Evolutionary conservation across 35 echinoderm and acorn worm genomes (phyloP), one percentile per base, ranked within the genome.

Genomic region (Acanthaster planci): DNA sequence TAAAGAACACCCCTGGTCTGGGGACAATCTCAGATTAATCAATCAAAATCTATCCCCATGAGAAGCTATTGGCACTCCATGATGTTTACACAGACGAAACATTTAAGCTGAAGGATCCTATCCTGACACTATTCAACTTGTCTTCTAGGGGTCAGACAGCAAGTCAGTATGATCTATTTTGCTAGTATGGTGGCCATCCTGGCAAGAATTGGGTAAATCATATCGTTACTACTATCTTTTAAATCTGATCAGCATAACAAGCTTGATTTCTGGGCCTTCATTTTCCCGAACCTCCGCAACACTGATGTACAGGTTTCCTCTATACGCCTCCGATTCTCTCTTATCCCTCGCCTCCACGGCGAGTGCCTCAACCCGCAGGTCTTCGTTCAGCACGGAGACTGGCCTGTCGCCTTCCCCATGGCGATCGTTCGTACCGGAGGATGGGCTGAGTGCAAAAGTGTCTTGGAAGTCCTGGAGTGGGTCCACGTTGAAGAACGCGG

Each of bases 401-500:
- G 64, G 64, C 26, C 64, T 19, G 10, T 29, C 26, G 26, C 30
- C 34, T 72, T 72, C 26, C 26, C 12, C 15, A 26, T 14, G 12
- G 19, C 23, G 64, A 29, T 14, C 64, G 23, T 31, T 72, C 64
- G 2, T 10, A 26, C 14, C 26, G 30, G n/a, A 14, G 14, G 64
- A 26, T 72, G 34, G 30, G 64, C 14, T 72, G 64, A 14, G 22
- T 72, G 64, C 64, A 26, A 72, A 72, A 8, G 96, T 94, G 31
- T 99, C 96, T 38, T 99, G 88, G 76, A 88, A 99, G 51, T 99
- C 96, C 52, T 94, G 92, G 17, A 99, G 82, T 6, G 92, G 88
- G 76, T 99, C 96, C 0, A 93, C 85, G 40, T 93, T 90, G 68
- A 99, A 94, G 88, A 99, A 99, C 15, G 89, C 56, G 10, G 96